phyloP scores from a whole-genome alignment of 2,797 vertebrate genomes.

The Onychomys arenicola region DNA sequence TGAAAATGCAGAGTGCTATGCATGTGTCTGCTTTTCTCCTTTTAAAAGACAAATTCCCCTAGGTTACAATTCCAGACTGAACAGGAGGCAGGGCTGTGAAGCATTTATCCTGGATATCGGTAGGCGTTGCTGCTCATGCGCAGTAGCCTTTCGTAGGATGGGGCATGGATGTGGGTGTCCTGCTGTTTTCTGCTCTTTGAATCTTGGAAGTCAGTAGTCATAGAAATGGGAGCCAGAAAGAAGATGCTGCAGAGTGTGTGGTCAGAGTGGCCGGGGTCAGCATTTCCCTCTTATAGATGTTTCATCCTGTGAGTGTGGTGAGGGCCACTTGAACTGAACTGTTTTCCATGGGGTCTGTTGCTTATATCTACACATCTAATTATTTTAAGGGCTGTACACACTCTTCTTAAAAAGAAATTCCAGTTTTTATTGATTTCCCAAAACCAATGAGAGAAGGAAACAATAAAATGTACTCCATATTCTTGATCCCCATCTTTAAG shows the following conservation, averaged over 20 bases:
- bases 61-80: background rate
- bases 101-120: background rate
- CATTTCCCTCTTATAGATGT: background rate
- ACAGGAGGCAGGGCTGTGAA: background rate
- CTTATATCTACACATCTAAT: background rate
- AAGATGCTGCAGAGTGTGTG: background rate
- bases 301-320: background rate
- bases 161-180: background rate
- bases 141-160: background rate
- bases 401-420: constrained; percentile 25
- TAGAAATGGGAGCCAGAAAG: background rate
- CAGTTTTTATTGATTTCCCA: background rate
- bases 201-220: background rate
- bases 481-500: background rate
- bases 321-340: background rate
- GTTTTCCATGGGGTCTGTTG: background rate
- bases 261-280: background rate
- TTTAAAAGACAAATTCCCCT: constrained; percentile 5
- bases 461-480: background rate
- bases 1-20: background rate
- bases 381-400: background rate
- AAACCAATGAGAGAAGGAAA: background rate
- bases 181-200: background rate
- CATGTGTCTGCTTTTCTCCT: background rate
- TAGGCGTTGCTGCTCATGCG: background rate